Evolutionary conservation across 2,113 vertebrate species (phyloP).

Genomic region (Syngnathoides biaculeatus): DNA sequence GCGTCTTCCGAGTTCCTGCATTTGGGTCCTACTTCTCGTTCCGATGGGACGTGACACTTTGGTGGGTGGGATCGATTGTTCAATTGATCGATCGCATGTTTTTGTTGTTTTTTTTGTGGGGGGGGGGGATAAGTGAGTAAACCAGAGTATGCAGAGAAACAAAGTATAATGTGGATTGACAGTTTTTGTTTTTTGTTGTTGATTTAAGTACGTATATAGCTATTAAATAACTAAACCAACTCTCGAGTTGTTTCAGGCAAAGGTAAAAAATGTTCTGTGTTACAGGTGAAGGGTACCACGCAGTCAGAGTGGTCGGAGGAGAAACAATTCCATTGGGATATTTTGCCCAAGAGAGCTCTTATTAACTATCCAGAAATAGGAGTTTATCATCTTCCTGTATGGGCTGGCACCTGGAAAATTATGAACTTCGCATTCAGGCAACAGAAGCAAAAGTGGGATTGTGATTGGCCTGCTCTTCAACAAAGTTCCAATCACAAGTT

Average conservation of each 20-base stretch:
- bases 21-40: no score
- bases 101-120: no score
- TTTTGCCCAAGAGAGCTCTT: constrained; percentile 9
- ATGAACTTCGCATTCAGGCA: constrained; percentile 65
- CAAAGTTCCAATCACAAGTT: constrained; percentile 11
- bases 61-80: no score
- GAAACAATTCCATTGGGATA: constrained; percentile 31
- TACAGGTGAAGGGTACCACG: constrained; percentile 40
- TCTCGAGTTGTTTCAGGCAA: not conserved
- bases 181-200: no score
- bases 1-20: no score
- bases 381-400: constrained; percentile 39
- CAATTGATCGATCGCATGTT: no score
- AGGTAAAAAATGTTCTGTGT: not conserved
- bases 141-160: no score
- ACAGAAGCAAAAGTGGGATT: constrained; percentile 54
- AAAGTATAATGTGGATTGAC: no score
- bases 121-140: no score
- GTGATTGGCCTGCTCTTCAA: constrained; percentile 37
- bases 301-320: constrained; percentile 5
- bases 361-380: not conserved
- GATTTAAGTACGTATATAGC: no score
- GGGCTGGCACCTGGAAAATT: constrained; percentile 66
- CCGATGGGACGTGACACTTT: no score
- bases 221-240: not conserved